These are phyloP conservation scores for Tolmerus cingulatus DNA, from an alignment of 2,888 invertebrate species.

Conservation along the genomic window DNA sequence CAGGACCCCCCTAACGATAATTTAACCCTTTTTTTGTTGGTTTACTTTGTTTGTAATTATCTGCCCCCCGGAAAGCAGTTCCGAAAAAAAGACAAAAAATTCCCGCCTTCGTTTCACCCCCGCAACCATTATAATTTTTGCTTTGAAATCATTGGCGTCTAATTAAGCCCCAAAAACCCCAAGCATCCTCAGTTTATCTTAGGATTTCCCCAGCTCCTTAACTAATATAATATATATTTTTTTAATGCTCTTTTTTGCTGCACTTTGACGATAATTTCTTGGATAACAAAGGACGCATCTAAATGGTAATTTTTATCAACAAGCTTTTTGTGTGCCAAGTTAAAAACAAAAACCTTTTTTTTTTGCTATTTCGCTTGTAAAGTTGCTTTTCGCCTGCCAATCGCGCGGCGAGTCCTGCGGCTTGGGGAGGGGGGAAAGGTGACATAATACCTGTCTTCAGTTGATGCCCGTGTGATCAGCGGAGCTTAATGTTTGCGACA, in stretches of 20 bases:
- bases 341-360: not conserved
- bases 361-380: not conserved
- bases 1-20: constrained; percentile 1
- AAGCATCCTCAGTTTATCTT: constrained; percentile 21
- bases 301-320: constrained; percentile 40
- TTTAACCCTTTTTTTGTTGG: constrained; percentile 36
- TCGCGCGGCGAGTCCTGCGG: not conserved
- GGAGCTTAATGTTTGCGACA: not conserved
- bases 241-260: constrained; percentile 36
- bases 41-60: constrained; percentile 41
- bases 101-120: not conserved
- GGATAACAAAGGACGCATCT: constrained; percentile 42
- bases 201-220: not conserved
- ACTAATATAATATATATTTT: constrained; percentile 35
- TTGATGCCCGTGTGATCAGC: not conserved
- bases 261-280: not conserved
- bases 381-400: constrained; percentile 1
- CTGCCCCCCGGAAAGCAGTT: not conserved
- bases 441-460: constrained; percentile 18
- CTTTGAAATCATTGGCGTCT: constrained; percentile 19
- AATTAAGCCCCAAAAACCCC: constrained; percentile 23
- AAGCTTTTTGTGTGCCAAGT: constrained; percentile 2
- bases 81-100: not conserved
- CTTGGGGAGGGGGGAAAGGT: not conserved
- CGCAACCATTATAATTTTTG: constrained; percentile 34